Evolutionary conservation across 2,797 vertebrate genomes (phyloP), one percentile per base, ranked within the genome.

Genomic region (Gephyroberyx darwinii): DNA sequence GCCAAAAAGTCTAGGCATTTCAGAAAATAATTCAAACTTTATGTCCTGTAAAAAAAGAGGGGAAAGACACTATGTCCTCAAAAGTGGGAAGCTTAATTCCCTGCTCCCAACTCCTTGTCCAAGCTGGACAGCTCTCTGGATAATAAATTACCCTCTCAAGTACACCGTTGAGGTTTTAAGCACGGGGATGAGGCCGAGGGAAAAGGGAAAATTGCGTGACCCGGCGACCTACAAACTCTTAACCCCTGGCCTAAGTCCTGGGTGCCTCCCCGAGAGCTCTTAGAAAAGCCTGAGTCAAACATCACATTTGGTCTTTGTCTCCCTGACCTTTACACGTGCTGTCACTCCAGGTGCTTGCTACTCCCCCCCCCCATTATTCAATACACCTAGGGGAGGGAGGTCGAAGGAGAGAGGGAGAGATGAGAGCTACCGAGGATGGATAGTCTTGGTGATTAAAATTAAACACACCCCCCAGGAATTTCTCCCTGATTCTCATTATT

Each of bases 71-170:
- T 37, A 1, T 59, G 73, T 88, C 39, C 51, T 56, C 39, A 20
- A 56, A 85, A 81, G 77, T 80, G 74, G 57, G 72, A 88, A 75
- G 64, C 65, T 61, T 69, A 69, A 74, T 79, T 83, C 82, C 77
- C 73, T 14, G 65, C 74, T 78, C 74, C 67, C 47, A 72, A 67
- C 73, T 74, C 77, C 71, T 80, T 59, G 78, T 86, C 83, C 81
- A 64, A 85, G 71, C 86, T 65, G 82, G 85, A 90, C 87, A 76
- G 74, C 78, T 33, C 65, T 68, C 47, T 5, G 66, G 86, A 84
- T 92, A 93, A 94, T 94, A 94, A 94, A 95, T 93, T 91, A 92
- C 84, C 81, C 84, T 84, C 90, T 91, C 88, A 94, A 94, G 90
- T 92, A 92, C 89, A 76, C 91, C 84, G 68, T 43, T 77, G 92